Evolutionary conservation across 2,888 invertebrate genomes (phyloP).

Genomic region (Euzophera pinguis): DNA sequence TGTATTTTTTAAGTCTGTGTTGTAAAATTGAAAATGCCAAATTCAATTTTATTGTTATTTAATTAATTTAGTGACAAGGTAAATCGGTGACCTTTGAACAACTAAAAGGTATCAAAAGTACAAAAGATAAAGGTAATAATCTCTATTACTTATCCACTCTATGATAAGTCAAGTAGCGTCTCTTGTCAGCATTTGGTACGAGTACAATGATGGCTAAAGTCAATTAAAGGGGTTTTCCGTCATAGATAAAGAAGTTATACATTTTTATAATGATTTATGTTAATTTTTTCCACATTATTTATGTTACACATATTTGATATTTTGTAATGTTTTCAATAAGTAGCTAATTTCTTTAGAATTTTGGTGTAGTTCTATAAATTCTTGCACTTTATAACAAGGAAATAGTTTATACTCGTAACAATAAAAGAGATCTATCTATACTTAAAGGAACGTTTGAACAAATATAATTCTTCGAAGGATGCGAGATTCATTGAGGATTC

Average conservation of each 20-base stretch:
- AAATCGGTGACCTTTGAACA: conserved; percentile 74
- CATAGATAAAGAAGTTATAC: neutral
- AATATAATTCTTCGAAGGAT: conserved; percentile 60
- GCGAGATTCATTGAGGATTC: conserved; percentile 31
- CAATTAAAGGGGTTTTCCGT: conserved; percentile 10
- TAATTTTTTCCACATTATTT: too few relatives aligned
- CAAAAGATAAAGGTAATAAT: conserved; percentile 69
- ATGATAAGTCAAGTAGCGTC: conserved; percentile 70
- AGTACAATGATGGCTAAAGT: conserved; percentile 27
- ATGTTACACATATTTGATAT: too few relatives aligned
- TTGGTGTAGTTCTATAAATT: too few relatives aligned
- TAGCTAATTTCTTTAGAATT: too few relatives aligned
- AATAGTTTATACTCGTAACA: conserved; percentile 56
- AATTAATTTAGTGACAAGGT: conserved; percentile 74
- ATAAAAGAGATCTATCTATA: conserved; percentile 75
- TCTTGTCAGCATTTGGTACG: conserved; percentile 63
- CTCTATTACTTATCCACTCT: conserved; percentile 62
- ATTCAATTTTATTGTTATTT: conserved; percentile 67
- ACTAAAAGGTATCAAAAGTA: conserved; percentile 75
- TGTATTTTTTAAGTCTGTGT: too few relatives aligned
- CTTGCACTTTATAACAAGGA: conserved; percentile 22
- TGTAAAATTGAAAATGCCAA: conserved; percentile 39
- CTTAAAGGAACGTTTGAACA: conserved; percentile 72
- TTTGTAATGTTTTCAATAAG: too few relatives aligned
- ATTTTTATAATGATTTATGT: neutral